phyloP scores from a whole-genome alignment of 2,797 vertebrate genomes.

The Molossus molossus region DNA sequence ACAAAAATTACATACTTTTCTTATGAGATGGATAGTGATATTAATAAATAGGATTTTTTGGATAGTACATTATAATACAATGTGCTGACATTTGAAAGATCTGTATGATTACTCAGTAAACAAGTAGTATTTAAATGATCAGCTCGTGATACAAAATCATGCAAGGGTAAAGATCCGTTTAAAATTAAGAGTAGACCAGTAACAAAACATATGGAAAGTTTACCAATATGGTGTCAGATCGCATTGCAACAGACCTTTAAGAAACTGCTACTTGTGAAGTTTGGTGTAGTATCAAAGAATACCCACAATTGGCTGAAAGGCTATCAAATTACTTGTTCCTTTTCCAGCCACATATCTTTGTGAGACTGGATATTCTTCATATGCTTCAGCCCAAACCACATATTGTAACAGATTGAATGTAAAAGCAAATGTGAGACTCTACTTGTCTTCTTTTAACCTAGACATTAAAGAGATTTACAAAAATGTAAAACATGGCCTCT shows the following conservation, averaged over 20 bases:
- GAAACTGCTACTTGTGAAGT: neutral
- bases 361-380: conserved; percentile 21
- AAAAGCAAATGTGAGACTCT: neutral
- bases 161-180: neutral
- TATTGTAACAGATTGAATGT: conserved; percentile 12
- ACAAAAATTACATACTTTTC: neutral
- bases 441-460: neutral
- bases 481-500: conserved; percentile 14
- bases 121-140: conserved; percentile 42
- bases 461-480: neutral
- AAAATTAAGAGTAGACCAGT: neutral
- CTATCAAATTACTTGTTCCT: neutral
- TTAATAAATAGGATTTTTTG: conserved; percentile 12
- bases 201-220: neutral
- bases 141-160: conserved; percentile 9
- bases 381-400: neutral
- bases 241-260: neutral
- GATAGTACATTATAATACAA: neutral
- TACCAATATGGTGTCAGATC: conserved; percentile 40
- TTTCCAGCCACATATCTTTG: neutral
- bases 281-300: conserved; percentile 30
- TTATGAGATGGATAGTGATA: conserved; percentile 21
- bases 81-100: conserved; percentile 20
- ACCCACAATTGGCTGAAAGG: neutral
- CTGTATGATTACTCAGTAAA: conserved; percentile 28